These are phyloP conservation scores for Hypena proboscidalis DNA, from an alignment of 2,888 invertebrate species.

Conservation along the genomic window DNA sequence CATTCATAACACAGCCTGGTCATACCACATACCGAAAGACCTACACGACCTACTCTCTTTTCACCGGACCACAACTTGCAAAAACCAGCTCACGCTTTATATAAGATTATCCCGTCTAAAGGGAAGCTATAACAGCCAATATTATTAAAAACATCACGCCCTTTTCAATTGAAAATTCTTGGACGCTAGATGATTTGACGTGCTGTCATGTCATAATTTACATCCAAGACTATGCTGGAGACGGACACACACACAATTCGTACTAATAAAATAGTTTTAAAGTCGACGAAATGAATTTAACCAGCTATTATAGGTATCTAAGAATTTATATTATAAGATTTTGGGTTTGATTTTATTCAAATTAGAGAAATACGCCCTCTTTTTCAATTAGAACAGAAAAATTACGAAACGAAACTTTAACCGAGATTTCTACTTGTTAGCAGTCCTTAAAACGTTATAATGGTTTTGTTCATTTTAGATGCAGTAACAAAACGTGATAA, in stretches of 20 bases:
- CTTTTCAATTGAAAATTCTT: slow-evolving; percentile 42
- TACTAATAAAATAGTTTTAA: slow-evolving; percentile 20
- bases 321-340: slow-evolving; percentile 4
- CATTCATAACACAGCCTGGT: slow-evolving; percentile 85
- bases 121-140: slow-evolving; percentile 31
- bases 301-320: slow-evolving; percentile 4
- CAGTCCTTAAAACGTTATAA: slow-evolving; percentile 1
- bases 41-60: slow-evolving; percentile 49
- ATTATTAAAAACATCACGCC: slow-evolving; percentile 49
- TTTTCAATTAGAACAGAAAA: slow-evolving; percentile 37
- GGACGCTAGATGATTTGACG: slow-evolving; percentile 46
- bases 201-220: slow-evolving; percentile 46
- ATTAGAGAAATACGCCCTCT: slow-evolving; percentile 39
- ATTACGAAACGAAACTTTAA: slow-evolving; percentile 38
- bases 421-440: slow-evolving; percentile 23
- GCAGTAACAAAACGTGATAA: slow-evolving; percentile 17
- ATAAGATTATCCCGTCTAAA: slow-evolving; percentile 23
- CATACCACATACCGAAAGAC: slow-evolving; percentile 74
- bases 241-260: slow-evolving; percentile 19
- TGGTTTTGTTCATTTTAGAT: slow-evolving; percentile 2
- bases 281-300: slow-evolving; percentile 12
- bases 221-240: slow-evolving; percentile 26
- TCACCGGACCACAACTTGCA: slow-evolving; percentile 40
- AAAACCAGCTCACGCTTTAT: slow-evolving; percentile 32
- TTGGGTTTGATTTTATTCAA: slow-evolving; percentile 9